Evolutionary conservation across 2,888 invertebrate genomes (phyloP), one percentile per base, ranked within the genome.

Genomic region (Dysmachus trigonus): DNA sequence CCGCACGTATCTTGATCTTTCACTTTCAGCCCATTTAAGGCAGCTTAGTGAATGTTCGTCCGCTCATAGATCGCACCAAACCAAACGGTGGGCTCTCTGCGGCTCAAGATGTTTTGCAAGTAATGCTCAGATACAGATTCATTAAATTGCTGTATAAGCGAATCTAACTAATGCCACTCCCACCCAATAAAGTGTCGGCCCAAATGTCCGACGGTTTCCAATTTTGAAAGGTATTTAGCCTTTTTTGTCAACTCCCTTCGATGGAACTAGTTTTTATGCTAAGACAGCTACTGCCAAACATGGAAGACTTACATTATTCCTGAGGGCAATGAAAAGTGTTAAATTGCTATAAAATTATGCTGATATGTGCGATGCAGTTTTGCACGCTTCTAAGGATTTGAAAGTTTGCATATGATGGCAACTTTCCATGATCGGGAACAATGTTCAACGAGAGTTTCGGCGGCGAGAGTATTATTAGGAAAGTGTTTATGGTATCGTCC

Each of bases 21-120:
- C 79, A 79, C 79, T 79, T 79, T 79, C 79, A 51, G 51, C 47
- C 79, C 79, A 79, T 79, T 79, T 79, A 79, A 27, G 79, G 79
- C 47, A 51, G 30, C 47, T 47, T 35, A 51, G 79, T 79, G 79
- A 79, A 79, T 79, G 79, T 47, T 47, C 79, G 79, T 47, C 30
- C 79, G 79, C 38, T 79, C 13, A 47, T 27, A 51, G 38, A 41
- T 31, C 76, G 35, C n/a, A 31, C 74, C 2, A 62, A 51, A n/a
- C n/a, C n/a, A n/a, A 18, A 62, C 27, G 13, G n/a, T 18, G 74
- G 22, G 18, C 74, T 38, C 35, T 10, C 22, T 76, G 38, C 35
- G 76, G 38, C 76, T 38, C 5, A 76, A 35, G 41, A 76, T 15
- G 38, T 35, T 76, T 35, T 35, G 76, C 76, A 76, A 76, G 76